These are phyloP conservation scores for Eospalax fontanierii DNA, from an alignment of 2,797 vertebrate species.

Conservation along the genomic window DNA sequence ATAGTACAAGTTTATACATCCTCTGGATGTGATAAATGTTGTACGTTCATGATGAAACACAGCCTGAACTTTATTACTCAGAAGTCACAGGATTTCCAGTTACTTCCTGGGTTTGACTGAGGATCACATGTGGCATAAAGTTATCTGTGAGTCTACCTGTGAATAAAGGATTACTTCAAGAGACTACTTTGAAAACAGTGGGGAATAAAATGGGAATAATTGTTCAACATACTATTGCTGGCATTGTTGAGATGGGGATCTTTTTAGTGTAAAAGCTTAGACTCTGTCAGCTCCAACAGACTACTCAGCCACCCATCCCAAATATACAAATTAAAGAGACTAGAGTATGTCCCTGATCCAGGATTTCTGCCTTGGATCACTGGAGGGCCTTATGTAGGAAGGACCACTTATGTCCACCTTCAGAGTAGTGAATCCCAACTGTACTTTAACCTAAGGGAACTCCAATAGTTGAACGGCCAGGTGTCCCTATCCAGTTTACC, in stretches of 20 bases:
- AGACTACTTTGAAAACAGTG: constrained; percentile 7
- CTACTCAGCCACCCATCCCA: too few relatives aligned
- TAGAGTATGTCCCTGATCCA: too few relatives aligned
- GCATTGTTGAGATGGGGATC: neutral
- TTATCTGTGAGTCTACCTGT: neutral
- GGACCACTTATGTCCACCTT: too few relatives aligned
- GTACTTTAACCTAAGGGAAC: too few relatives aligned
- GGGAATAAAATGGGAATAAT: constrained; percentile 4
- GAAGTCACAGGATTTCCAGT: constrained; percentile 59
- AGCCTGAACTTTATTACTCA: constrained; percentile 70
- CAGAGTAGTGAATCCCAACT: too few relatives aligned
- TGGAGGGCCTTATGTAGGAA: too few relatives aligned
- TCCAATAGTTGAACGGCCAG: too few relatives aligned
- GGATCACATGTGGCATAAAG: neutral
- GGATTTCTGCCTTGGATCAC: too few relatives aligned
- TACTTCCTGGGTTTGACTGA: constrained; percentile 61
- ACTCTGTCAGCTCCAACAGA: too few relatives aligned
- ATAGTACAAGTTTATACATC: constrained; percentile 64
- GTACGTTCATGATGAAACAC: constrained; percentile 44
- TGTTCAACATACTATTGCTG: neutral
- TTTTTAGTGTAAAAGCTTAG: too few relatives aligned
- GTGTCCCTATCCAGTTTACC: too few relatives aligned
- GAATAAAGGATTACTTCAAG: constrained; percentile 5
- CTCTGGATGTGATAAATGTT: constrained; percentile 68
- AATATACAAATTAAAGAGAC: too few relatives aligned